phyloP scores from a whole-genome alignment of 2,888 invertebrate species.

The Hirtodrosophila confusa region DNA sequence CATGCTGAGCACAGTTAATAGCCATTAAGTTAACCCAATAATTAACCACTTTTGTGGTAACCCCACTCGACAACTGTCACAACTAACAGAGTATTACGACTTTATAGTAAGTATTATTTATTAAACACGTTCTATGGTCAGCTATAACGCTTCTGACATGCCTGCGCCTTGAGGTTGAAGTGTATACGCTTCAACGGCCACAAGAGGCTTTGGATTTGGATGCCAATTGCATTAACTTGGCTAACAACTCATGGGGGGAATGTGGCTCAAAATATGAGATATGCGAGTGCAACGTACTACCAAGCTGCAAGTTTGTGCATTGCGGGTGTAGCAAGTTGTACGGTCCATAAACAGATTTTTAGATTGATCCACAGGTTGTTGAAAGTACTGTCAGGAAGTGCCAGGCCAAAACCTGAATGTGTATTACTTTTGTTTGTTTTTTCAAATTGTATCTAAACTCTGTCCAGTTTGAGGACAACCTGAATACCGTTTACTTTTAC shows the following conservation, averaged over 20 bases:
- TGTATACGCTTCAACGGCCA: conserved; percentile 40
- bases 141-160: conserved; percentile 44
- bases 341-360: conserved; percentile 31
- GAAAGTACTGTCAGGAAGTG: conserved; percentile 1
- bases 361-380: conserved; percentile 14
- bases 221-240: conserved; percentile 31
- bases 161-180: conserved; percentile 25
- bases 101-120: conserved; percentile 30
- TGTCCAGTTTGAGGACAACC: too few species aligned
- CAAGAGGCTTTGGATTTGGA: conserved; percentile 17
- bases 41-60: conserved; percentile 60
- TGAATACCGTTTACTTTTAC: too few species aligned
- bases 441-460: too few species aligned
- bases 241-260: conserved; percentile 5
- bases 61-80: conserved; percentile 70
- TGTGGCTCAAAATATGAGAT: conserved; percentile 27
- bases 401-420: not conserved
- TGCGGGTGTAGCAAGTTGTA: conserved; percentile 56
- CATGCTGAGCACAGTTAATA: conserved; percentile 52
- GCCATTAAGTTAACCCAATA: conserved; percentile 55
- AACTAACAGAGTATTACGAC: conserved; percentile 32
- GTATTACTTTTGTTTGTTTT: not conserved
- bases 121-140: conserved; percentile 37
- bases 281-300: conserved; percentile 24
- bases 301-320: conserved; percentile 6